Conservation (phyloP, 2,113 vertebrate species). For the Eulemur rufifrons region DNA sequence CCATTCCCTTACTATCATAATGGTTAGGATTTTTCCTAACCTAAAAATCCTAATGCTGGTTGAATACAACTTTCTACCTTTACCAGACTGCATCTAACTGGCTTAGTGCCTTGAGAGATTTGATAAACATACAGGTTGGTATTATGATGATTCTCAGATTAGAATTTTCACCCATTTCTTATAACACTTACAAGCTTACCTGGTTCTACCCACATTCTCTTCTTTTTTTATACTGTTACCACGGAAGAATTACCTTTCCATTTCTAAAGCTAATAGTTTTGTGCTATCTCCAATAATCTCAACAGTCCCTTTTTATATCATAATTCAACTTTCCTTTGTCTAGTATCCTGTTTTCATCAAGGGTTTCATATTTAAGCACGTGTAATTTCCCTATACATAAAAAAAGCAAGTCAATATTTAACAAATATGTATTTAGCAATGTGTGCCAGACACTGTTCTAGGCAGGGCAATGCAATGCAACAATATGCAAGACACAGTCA, state of each 20-base stretch:
- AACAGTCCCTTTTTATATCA: neutral
- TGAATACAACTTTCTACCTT: neutral
- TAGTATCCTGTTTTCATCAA: neutral
- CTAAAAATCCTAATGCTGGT: neutral
- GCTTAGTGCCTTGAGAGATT: neutral
- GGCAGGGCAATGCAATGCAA: neutral
- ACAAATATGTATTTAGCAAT: neutral
- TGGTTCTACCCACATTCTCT: neutral
- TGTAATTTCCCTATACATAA: too few species aligned
- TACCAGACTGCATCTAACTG: neutral
- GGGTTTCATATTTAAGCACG: neutral
- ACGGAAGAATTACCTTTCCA: neutral
- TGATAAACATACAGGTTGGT: neutral
- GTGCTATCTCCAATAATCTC: neutral
- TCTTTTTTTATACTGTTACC: neutral
- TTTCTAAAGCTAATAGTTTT: neutral
- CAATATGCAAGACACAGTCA: neutral
- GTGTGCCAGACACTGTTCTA: neutral
- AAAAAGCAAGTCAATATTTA: neutral
- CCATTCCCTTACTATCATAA: too few species aligned
- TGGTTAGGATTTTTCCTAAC: neutral
- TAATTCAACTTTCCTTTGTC: neutral
- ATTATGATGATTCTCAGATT: neutral
- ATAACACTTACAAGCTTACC: neutral
- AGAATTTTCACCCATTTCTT: neutral